Evolutionary conservation across 2,888 invertebrate species (phyloP), one percentile per base, ranked within the genome.

Genomic region (Chaetogeoica ovagalla): DNA sequence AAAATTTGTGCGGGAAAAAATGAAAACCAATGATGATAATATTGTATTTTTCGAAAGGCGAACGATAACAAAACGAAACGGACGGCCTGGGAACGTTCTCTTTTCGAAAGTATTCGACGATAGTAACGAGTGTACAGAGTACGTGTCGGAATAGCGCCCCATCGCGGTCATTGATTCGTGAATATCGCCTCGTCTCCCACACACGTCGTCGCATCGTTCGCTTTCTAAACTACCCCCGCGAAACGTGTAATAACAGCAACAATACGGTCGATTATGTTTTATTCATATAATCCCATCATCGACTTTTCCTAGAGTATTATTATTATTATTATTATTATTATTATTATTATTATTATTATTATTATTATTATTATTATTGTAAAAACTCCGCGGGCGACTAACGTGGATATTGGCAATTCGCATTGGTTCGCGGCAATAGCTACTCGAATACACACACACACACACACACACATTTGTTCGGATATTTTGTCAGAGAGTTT

Each of bases 311-410:
- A 1, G 60, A 60, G 68, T 77, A 52, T 68, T 76, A 68, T 76
- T 75, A 77, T 69, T 69, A 52, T 69, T 69, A 69, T 69, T 62
- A n/a, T n/a, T n/a, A n/a, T n/a, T n/a, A n/a, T n/a, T n/a, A n/a
- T n/a, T n/a, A n/a, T n/a, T n/a, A n/a, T n/a, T n/a, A n/a, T n/a
- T n/a, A n/a, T n/a, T n/a, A n/a, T n/a, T n/a, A n/a, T n/a, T n/a
- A n/a, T n/a, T n/a, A n/a, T n/a, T n/a, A n/a, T 76, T 77, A 77
- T 69, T 69, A 52, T 69, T 69, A 69, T 69, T 62, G 60, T 77
- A 69, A 77, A 76, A 77, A 69, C 62, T 39, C 65, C 39, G n/a
- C 62, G 55, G 69, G 77, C 21, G 52, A 77, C 30, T 30, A 4
- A 30, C 69, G 52, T 77, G 60, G 69, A 70, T 77, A 69, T 77